Percentiles rank a stretch among this genome's conserved stretches.
phyloP scores from a whole-genome alignment of 1,140 invertebrate genomes.

The Neodiprion pinetum region DNA sequence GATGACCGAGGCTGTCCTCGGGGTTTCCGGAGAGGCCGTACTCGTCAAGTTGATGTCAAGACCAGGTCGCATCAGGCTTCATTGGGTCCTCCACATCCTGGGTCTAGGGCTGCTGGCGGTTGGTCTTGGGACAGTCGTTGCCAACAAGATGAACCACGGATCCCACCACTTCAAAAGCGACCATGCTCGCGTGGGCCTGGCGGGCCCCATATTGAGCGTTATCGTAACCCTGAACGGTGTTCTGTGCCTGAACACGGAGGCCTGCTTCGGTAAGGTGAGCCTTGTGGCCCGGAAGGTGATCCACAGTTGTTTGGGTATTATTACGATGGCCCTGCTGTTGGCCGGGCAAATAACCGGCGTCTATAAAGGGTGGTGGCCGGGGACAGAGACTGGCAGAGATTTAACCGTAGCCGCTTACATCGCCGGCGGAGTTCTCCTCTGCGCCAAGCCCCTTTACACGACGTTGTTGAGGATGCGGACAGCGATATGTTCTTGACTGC shows the following conservation, averaged over 20 bases:
- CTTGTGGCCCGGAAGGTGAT: conserved; percentile 49
- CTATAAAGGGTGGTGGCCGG: conserved; percentile 45
- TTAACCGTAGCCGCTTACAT: conserved; percentile 46
- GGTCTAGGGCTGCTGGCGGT: conserved; percentile 44
- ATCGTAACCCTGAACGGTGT: conserved; percentile 44
- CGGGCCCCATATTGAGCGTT: conserved; percentile 41
- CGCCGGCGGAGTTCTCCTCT: conserved; percentile 45
- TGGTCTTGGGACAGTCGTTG: conserved; percentile 49
- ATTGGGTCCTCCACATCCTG: conserved; percentile 50
- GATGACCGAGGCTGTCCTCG: conserved; percentile 48
- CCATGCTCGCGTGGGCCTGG: conserved; percentile 48
- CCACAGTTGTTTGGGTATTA: conserved; percentile 50
- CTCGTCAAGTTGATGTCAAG: conserved; percentile 39
- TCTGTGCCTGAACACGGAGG: conserved; percentile 50
- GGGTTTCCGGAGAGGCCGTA: conserved; percentile 52
- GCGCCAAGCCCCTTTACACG: conserved; percentile 43
- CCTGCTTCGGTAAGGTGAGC: conserved; percentile 48
- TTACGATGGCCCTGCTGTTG: conserved; percentile 42
- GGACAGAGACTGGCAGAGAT: conserved; percentile 35
- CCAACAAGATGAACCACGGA: conserved; percentile 42
- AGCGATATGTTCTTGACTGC: too few relatives aligned
- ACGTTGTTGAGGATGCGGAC: too few relatives aligned
- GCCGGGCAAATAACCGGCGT: conserved; percentile 52
- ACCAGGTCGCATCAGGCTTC: conserved; percentile 43
- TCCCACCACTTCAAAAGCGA: conserved; percentile 42